Evolutionary conservation across 2,888 invertebrate genomes (phyloP).

Genomic region (Drosophila silvestris): DNA sequence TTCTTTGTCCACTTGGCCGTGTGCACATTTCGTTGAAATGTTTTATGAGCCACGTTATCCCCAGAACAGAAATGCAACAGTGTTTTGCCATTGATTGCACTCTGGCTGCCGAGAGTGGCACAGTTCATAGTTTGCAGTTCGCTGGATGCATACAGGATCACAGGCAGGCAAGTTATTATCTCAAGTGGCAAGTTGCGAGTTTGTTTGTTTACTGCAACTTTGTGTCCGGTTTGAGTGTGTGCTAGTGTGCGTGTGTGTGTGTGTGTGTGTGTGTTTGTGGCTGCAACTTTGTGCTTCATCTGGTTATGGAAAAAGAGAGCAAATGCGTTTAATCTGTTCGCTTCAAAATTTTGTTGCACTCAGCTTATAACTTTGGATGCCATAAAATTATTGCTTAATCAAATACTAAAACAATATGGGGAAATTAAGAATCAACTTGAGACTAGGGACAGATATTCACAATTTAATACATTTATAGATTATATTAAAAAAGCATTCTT

Average conservation of each 20-base stretch:
- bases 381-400: background rate
- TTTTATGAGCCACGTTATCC: slow-evolving; percentile 45
- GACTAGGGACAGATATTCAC: background rate
- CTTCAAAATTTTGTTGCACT: background rate
- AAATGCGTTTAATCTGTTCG: slow-evolving; percentile 18
- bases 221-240: slow-evolving; percentile 31
- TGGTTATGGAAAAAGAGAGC: background rate
- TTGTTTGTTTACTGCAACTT: slow-evolving; percentile 38
- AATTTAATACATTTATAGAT: background rate
- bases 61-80: slow-evolving; percentile 53
- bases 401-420: background rate
- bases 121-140: background rate
- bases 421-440: background rate
- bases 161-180: slow-evolving; percentile 42
- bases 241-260: slow-evolving; percentile 14
- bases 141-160: slow-evolving; percentile 10
- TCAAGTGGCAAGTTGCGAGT: slow-evolving; percentile 46
- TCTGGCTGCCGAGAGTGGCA: background rate
- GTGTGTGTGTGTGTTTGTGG: slow-evolving; percentile 12
- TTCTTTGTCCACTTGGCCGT: slow-evolving; percentile 39
- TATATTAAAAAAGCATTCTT: background rate
- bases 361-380: background rate
- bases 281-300: slow-evolving; percentile 31
- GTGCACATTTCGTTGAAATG: slow-evolving; percentile 50
- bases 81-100: slow-evolving; percentile 39